Evolutionary conservation across 2,888 invertebrate species (phyloP).

Genomic region (Pammene aurita): DNA sequence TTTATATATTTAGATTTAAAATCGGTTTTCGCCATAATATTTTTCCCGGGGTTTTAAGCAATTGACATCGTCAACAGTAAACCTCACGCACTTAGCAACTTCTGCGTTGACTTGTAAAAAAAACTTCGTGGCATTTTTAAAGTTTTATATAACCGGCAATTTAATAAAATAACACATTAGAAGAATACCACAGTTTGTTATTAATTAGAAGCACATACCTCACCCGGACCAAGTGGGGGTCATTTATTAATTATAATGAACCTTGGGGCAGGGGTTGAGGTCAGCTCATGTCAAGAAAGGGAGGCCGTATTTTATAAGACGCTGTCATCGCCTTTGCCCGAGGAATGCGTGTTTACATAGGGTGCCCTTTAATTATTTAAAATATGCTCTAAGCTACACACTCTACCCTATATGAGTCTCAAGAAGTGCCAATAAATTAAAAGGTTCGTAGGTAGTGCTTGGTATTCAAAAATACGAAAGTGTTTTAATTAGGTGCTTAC

Average conservation of each 20-base stretch:
- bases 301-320: constrained; percentile 79
- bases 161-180: not conserved
- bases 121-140: not conserved
- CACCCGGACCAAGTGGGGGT: constrained; percentile 55
- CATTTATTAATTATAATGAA: constrained; percentile 82
- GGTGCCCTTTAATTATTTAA: constrained; percentile 66
- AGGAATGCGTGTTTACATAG: constrained; percentile 67
- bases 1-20: too few relatives aligned
- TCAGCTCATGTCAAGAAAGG: constrained; percentile 74
- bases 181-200: constrained; percentile 56
- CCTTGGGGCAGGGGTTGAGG: constrained; percentile 61
- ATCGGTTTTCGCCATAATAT: too few relatives aligned
- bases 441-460: not conserved
- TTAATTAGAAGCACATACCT: constrained; percentile 56
- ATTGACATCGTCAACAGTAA: too few relatives aligned
- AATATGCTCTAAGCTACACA: constrained; percentile 54
- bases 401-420: constrained; percentile 11
- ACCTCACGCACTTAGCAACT: too few relatives aligned
- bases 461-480: not conserved
- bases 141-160: not conserved
- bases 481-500: not conserved
- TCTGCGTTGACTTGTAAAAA: not conserved
- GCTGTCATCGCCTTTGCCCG: constrained; percentile 71
- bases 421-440: constrained; percentile 15
- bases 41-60: too few relatives aligned